Conservation (phyloP, 2,888 invertebrate species). For the Herminia tarsipennalis region DNA sequence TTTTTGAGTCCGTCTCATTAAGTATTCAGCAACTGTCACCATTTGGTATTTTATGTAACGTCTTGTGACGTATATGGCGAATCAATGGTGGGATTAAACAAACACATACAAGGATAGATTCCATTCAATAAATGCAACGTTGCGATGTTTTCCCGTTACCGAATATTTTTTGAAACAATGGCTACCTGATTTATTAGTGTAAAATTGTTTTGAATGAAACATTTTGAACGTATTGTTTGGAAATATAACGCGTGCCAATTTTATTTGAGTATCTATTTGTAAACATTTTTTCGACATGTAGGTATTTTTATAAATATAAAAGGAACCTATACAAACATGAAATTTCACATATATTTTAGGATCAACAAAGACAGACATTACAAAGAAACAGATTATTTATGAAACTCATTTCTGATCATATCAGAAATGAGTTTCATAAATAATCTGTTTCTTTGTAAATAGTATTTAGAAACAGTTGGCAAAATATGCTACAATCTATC, state of each 20-base stretch:
- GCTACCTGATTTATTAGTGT: conserved; percentile 10
- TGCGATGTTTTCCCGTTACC: conserved; percentile 31
- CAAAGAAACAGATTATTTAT: too few species aligned
- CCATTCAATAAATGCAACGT: conserved; percentile 6
- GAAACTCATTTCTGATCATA: too few species aligned
- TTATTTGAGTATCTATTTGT: not conserved
- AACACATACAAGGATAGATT: conserved; percentile 10
- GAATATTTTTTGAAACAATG: conserved; percentile 29
- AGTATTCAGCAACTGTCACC: conserved; percentile 19
- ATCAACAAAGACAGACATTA: too few species aligned
- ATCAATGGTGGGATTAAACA: conserved; percentile 9
- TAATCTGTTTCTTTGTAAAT: too few species aligned
- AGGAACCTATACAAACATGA: too few species aligned
- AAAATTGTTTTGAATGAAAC: conserved; percentile 15
- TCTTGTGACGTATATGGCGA: conserved; percentile 33
- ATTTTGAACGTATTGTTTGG: not conserved
- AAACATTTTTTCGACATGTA: not conserved
- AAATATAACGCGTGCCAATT: not conserved
- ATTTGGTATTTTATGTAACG: conserved; percentile 25
- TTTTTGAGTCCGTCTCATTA: conserved; percentile 25
- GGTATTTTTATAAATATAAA: too few species aligned
- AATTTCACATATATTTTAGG: too few species aligned
- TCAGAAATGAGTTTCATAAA: too few species aligned
- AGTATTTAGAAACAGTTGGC: too few species aligned
- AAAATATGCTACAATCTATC: too few species aligned